Evolutionary conservation across 2,797 vertebrate genomes (phyloP).

Genomic region (Phoeniculus purpureus): DNA sequence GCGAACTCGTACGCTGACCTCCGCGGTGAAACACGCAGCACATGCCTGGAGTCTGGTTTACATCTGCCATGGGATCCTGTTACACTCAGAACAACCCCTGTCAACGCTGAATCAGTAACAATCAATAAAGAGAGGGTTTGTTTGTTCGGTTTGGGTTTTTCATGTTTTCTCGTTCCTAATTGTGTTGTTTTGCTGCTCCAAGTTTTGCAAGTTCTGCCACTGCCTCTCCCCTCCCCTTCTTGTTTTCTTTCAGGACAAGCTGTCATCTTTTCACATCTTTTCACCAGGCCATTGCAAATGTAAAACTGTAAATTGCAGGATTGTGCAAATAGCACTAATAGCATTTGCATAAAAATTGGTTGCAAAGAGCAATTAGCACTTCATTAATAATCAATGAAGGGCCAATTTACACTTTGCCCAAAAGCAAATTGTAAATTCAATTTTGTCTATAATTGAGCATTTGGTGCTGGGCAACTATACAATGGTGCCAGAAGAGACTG

Average conservation of each 20-base stretch:
- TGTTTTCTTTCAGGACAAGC: conserved; percentile 71
- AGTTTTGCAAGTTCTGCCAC: conserved; percentile 64
- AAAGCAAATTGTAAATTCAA: conserved; percentile 80
- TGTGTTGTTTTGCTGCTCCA: conserved; percentile 64
- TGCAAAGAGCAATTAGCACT: conserved; percentile 84
- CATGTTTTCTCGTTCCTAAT: conserved; percentile 40
- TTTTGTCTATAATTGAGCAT: conserved; percentile 75
- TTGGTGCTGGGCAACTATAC: conserved; percentile 61
- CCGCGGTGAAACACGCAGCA: not conserved
- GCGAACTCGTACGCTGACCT: conserved; percentile 41
- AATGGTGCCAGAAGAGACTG: conserved; percentile 50
- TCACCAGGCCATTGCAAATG: conserved; percentile 60
- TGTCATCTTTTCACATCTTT: conserved; percentile 66
- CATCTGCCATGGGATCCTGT: conserved; percentile 62
- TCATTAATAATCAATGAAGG: conserved; percentile 86
- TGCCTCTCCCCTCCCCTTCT: not conserved
- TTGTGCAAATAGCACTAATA: conserved; percentile 74
- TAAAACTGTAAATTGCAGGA: conserved; percentile 73
- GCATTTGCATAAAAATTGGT: conserved; percentile 79
- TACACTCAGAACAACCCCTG: conserved; percentile 64
- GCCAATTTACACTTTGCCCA: conserved; percentile 82
- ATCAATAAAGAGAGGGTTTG: conserved; percentile 40
- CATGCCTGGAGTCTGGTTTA: conserved; percentile 52
- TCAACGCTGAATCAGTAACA: conserved; percentile 63
- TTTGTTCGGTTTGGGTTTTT: not conserved